phyloP scores from a whole-genome alignment of 2,888 invertebrate genomes.

The Cartodere bifasciata region DNA sequence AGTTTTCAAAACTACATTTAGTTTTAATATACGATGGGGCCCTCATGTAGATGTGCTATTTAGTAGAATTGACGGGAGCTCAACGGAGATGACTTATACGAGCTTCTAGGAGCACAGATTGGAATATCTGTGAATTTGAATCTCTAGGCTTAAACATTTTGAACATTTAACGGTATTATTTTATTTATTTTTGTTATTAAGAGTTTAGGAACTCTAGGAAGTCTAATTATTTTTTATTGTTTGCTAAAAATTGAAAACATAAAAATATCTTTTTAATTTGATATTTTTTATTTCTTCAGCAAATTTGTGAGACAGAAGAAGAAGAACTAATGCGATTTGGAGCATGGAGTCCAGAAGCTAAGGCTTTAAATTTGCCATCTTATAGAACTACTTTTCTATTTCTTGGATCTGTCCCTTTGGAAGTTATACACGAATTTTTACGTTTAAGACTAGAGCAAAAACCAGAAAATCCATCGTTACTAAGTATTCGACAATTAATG shows the following conservation, averaged over 20 bases:
- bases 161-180: no score
- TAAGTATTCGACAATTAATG: slow-evolving; percentile 70
- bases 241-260: not conserved
- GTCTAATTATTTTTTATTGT: no score
- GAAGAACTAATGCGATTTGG: slow-evolving; percentile 52
- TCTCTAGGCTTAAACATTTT: no score
- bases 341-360: slow-evolving; percentile 63
- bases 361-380: slow-evolving; percentile 68
- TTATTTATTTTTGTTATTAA: no score
- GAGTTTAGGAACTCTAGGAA: no score
- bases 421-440: slow-evolving; percentile 87
- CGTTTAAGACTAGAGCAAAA: slow-evolving; percentile 72
- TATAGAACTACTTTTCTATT: slow-evolving; percentile 78
- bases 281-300: slow-evolving; percentile 3
- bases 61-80: no score
- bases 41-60: no score
- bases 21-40: no score
- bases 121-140: no score
- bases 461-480: slow-evolving; percentile 69
- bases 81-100: no score
- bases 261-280: not conserved
- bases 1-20: no score
- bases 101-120: no score
- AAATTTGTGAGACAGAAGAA: slow-evolving; percentile 29
- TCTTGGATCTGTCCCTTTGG: slow-evolving; percentile 72